Base-by-base conservation (phyloP, 2,113 vertebrate species). In the Ophthalmolycus amberensis region DNA sequence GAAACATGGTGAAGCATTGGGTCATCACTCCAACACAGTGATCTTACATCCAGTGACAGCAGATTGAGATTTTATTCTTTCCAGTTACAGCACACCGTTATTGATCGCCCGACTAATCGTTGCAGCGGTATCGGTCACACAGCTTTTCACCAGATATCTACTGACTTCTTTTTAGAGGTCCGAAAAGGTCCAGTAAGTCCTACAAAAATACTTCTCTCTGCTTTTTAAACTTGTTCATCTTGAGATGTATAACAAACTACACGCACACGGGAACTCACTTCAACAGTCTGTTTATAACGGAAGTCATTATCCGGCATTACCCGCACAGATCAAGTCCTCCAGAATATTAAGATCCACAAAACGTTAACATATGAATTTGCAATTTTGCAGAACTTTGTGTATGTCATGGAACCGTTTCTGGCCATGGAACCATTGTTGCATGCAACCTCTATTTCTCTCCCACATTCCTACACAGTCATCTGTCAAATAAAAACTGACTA, bases 241-340 rank as follows among this genome's bases (percentile, higher is more conserved):
- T 44, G 14, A 15, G 37, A 38, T 38, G 37, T 38, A 1, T 6
- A 38, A 38, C 3, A 38, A 38, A 38, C 37, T 38, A 38, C 37
- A 38, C 37, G 8, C 37, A 38, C 1, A 38, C 1, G 8, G 37
- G 37, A 38, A 38, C 37, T 38, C 37, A 38, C 37, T 32, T 38
- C 8, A 38, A 38, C 37, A 0, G 37, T 38, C 37, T 38, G 32
- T 32, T 32, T 32, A 32, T 32, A 32, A 32, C 37, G 6, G 8
- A 38, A 38, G 37, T 38, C 8, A 7, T 38, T 38, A 7, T 38
- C 32, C 32, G 4, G 32, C 32, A 32, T 32, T 32, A 4, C 32
- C 32, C 32, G 37, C 8, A 38, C 46, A 3, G 20, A 66, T 15
- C 40, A 25, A 66, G 18, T 0, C 0, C 12, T 37, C 0, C 16